Conservation (phyloP, 2,888 invertebrate species). For the Uropetala carovei region DNA sequence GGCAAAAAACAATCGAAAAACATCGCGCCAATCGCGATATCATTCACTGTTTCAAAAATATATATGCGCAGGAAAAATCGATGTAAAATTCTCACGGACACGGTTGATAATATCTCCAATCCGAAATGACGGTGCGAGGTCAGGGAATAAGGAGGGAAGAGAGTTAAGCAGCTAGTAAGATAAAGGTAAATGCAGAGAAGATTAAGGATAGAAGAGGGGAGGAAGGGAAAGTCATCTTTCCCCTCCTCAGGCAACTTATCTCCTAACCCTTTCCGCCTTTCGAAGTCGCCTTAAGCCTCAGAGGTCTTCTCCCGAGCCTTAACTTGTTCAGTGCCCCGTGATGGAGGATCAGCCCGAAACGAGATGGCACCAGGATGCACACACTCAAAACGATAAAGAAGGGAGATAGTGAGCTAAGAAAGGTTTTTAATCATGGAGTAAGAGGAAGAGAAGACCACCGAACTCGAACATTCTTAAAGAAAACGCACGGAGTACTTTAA, state of each 20-base stretch:
- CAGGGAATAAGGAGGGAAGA: constrained; percentile 66
- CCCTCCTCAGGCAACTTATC: constrained; percentile 34
- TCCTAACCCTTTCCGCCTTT: not conserved
- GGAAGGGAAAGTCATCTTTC: constrained; percentile 65
- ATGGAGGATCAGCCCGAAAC: constrained; percentile 13
- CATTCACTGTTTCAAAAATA: not conserved
- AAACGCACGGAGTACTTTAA: not conserved
- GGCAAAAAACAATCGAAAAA: not conserved
- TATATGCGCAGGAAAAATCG: not conserved
- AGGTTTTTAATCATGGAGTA: too few relatives aligned
- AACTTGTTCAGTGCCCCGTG: constrained; percentile 10
- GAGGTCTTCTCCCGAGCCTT: not conserved
- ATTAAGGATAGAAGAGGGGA: not conserved
- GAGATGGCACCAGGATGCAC: not conserved
- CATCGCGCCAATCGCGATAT: not conserved
- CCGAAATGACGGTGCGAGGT: not conserved
- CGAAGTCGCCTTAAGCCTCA: not conserved
- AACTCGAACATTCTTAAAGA: not conserved
- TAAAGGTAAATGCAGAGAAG: constrained; percentile 44
- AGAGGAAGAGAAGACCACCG: not conserved
- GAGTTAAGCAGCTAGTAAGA: constrained; percentile 62
- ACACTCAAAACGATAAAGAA: too few relatives aligned
- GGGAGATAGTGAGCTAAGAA: too few relatives aligned
- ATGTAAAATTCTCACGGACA: not conserved
- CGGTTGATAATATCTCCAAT: not conserved